Base-by-base conservation (phyloP, 2,113 vertebrate genomes). In the Rhinopomastus cyanomelas region DNA sequence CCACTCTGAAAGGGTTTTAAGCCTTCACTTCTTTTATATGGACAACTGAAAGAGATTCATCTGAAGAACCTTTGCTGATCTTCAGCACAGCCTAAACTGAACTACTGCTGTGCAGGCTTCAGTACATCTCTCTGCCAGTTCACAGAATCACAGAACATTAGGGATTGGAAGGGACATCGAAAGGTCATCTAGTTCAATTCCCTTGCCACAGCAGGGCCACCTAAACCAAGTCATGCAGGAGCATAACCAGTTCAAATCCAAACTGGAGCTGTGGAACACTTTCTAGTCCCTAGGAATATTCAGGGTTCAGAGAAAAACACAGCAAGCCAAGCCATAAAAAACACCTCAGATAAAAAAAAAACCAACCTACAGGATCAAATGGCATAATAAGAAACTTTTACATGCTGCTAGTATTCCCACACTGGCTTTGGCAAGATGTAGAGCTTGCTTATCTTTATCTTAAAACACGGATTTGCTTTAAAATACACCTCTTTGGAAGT, bases 281-380 rank as follows among this genome's bases (percentile, higher is more conserved):
- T 20, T 42, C 66, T 56, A 16, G 15, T 16, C 21, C 19, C 10
- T 20, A 22, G 23, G n/a, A 57, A 81, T 25, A 5, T 42, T 51
- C 16, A 4, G 11, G 30, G 11, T 6, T 30, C 4, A 8, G 12
- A 10, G 1, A 7, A 29, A 55, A 20, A 2, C 1, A 23, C 56
- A 39, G 15, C 18, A 16, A 27, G 3, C 11, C n/a, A 22, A 17
- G 7, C 30, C 3, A n/a, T 20, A 30, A 25, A 30, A 27, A 12
- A 25, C 23, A 8, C 14, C 23, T 18, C 26, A 36, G 36, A 22
- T 12, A 9, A 34, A 27, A 42, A 9, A 32, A 6, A 52, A 29
- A 29, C 10, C 27, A 12, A 61, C 15, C 15, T 7, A 44, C 23
- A 32, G 39, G 84, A 65, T 12, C 16, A 78, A 78, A 87, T 1